Base-by-base conservation (phyloP, 2,888 invertebrate species). In the Boloria selene region DNA sequence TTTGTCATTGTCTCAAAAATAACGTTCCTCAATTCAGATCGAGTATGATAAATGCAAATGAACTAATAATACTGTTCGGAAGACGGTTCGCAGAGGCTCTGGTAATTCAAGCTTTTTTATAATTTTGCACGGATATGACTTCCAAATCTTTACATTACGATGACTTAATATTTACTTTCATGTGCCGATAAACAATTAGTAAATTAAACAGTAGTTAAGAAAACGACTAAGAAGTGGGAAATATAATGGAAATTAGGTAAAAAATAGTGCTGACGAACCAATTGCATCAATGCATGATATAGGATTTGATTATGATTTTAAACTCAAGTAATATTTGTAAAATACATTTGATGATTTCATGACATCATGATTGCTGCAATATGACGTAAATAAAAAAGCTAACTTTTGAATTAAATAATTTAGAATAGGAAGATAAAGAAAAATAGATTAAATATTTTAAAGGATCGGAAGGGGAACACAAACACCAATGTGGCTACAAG, bases 171-270 rank as follows among this genome's bases (percentile, higher is more conserved):
- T 77, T 85, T 87, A 90, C 88, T 87, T 90, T 89, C 92, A 92
- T 92, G 92, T 92, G 92, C 92, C 86, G 84, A 92, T 92, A 92
- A 92, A 92, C 92, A 88, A 87, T 85, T 86, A 79, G 75, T 78
- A 72, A 78, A 82, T 75, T 77, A 71, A 81, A 70, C 79, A 73
- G 77, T 79, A 82, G 75, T 74, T 77, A 79, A 73, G 75, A 70
- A 75, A 73, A 77, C 72, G 71, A 72, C 74, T 77, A 71, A 75
- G 79, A 82, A 76, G 72, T 72, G 10, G 31, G 10, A 76, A 64
- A 61, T 51, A 65, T 77, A 80, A 79, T 79, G 78, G 74, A 81
- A 70, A 75, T 68, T 81, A 77, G 79, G 73, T 76, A 82, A 82
- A 83, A 79, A 81, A 75, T 77, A 75, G 85, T 88, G 86, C 84